Percentiles rank a stretch among this genome's conserved stretches.
Conservation (phyloP, 2,113 vertebrate genomes). For the Elanoides forficatus region DNA sequence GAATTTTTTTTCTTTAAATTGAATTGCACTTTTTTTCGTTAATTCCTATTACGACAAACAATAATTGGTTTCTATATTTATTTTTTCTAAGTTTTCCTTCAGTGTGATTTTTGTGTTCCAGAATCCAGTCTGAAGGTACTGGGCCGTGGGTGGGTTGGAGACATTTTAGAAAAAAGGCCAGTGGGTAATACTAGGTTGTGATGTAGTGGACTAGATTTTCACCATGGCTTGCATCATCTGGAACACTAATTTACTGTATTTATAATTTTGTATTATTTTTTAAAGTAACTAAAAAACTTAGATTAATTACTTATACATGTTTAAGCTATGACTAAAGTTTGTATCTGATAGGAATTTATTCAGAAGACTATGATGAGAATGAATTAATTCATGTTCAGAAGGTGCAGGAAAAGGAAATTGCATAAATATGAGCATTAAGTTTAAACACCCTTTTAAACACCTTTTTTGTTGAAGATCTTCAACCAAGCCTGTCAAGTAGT, state of each 20-base stretch:
- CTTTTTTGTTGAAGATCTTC: constrained; percentile 30
- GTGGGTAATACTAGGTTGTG: background rate
- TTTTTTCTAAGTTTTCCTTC: background rate
- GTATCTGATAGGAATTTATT: background rate
- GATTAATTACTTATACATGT: background rate
- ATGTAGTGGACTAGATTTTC: background rate
- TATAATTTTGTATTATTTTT: background rate
- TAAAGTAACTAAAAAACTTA: background rate
- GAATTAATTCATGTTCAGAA: constrained; percentile 38
- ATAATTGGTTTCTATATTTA: background rate
- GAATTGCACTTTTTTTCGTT: background rate
- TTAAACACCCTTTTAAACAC: background rate
- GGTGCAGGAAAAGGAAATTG: background rate
- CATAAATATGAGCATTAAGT: constrained; percentile 29
- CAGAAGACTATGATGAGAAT: background rate
- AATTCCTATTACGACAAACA: background rate
- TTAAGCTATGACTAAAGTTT: background rate
- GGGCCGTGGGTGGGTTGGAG: background rate
- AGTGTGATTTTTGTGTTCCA: background rate
- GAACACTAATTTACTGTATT: background rate
- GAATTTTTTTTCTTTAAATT: background rate
- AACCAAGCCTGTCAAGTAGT: constrained; percentile 29
- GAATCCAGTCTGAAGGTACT: background rate
- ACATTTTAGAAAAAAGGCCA: background rate
- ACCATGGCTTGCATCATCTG: background rate